These are phyloP conservation scores for Siphlonurus alternatus DNA, from an alignment of 2,888 invertebrate genomes.

Conservation along the genomic window DNA sequence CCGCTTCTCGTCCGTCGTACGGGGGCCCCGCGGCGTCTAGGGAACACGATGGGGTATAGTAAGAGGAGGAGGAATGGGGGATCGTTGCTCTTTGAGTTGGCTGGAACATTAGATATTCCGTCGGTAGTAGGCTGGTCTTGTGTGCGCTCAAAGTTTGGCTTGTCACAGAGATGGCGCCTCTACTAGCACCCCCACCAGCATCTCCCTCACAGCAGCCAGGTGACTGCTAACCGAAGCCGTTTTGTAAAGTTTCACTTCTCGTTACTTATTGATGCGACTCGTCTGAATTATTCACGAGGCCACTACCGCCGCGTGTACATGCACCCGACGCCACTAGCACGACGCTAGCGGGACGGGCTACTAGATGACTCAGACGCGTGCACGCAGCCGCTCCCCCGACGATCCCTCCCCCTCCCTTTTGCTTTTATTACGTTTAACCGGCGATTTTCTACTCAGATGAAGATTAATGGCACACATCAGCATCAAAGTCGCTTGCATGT, in stretches of 20 bases:
- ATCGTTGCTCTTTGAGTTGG: background rate
- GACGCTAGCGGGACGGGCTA: no score
- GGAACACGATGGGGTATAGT: background rate
- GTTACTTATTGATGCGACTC: constrained; percentile 1
- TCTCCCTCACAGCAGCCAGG: no score
- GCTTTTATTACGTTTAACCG: constrained; percentile 4
- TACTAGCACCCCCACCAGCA: no score
- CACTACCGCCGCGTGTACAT: background rate
- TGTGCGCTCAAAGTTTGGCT: background rate
- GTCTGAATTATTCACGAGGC: background rate
- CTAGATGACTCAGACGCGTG: background rate
- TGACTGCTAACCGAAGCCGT: background rate
- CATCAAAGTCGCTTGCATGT: background rate
- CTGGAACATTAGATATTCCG: background rate
- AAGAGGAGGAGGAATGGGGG: background rate
- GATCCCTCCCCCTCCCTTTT: background rate
- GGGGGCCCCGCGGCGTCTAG: background rate
- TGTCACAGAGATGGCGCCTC: background rate
- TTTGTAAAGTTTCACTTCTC: background rate
- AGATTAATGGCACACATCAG: background rate
- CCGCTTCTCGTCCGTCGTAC: background rate
- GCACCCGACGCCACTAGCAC: background rate
- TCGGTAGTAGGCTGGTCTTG: background rate
- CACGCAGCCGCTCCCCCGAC: background rate
- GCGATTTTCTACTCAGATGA: constrained; percentile 1